phyloP scores from a whole-genome alignment of 1,140 invertebrate species.

The Scaptomyza montana region DNA sequence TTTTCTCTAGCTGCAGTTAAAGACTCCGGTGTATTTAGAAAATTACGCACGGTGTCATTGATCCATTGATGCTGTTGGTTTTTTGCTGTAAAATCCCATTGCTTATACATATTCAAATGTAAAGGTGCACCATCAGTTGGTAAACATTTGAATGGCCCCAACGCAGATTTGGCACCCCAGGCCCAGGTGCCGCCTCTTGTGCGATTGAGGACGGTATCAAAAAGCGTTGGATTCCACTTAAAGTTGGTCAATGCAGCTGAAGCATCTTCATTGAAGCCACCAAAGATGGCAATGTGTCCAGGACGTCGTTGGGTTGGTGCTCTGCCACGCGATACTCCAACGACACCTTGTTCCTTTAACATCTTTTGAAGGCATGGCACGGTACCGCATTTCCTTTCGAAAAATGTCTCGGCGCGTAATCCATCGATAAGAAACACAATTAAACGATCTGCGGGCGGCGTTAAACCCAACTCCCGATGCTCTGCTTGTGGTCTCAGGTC shows the following conservation, averaged over 20 bases:
- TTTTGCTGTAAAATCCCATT: slow-evolving; percentile 89
- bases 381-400: slow-evolving; percentile 76
- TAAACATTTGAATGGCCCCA: slow-evolving; percentile 86
- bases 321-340: slow-evolving; percentile 94
- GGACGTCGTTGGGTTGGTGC: slow-evolving; percentile 98
- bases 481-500: slow-evolving; percentile 84
- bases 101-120: slow-evolving; percentile 85
- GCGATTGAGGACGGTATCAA: slow-evolving; percentile 98
- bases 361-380: slow-evolving; percentile 55
- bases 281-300: slow-evolving; percentile 97
- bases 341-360: slow-evolving; percentile 86
- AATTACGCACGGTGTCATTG: slow-evolving; percentile 90
- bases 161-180: slow-evolving; percentile 97
- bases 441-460: slow-evolving; percentile 89
- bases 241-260: slow-evolving; percentile 96
- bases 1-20: slow-evolving; percentile 79
- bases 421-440: slow-evolving; percentile 96
- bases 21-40: slow-evolving; percentile 85
- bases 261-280: slow-evolving; percentile 98
- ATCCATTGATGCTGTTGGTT: slow-evolving; percentile 94
- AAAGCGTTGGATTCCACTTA: slow-evolving; percentile 96
- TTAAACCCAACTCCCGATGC: slow-evolving; percentile 55
- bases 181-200: slow-evolving; percentile 85
- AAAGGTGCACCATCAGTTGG: slow-evolving; percentile 81
- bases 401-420: slow-evolving; percentile 91